A percentile compares a stretch with the other conserved stretches of the same genome.
Conservation (phyloP, 2,888 invertebrate genomes). For the Perizoma flavofasciatum region DNA sequence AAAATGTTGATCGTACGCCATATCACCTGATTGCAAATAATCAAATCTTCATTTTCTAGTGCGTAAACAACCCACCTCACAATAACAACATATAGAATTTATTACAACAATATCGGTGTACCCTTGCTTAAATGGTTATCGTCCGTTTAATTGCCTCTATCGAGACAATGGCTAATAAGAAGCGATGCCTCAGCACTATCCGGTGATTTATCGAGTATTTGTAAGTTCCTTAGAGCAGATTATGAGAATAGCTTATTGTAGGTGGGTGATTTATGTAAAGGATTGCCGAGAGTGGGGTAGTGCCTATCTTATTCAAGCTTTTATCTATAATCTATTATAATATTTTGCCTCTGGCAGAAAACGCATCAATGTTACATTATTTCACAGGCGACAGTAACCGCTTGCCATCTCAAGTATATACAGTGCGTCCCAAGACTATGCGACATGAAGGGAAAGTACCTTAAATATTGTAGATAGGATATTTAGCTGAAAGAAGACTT, state of each 20-base stretch:
- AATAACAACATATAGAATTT: constrained; percentile 73
- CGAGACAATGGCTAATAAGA: constrained; percentile 82
- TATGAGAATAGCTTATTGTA: constrained; percentile 63
- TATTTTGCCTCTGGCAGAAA: no score
- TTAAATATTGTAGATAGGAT: no score
- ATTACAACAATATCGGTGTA: constrained; percentile 77
- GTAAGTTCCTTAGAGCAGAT: constrained; percentile 65
- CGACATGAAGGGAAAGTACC: no score
- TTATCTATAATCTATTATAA: no score
- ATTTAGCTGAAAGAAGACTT: no score
- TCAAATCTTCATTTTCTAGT: constrained; percentile 7
- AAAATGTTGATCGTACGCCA: no score
- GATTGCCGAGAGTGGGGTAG: constrained; percentile 17
- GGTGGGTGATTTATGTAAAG: constrained; percentile 46
- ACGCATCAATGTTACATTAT: no score
- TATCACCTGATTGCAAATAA: no score
- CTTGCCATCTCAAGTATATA: no score
- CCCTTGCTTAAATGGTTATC: constrained; percentile 76
- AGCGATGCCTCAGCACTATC: constrained; percentile 72
- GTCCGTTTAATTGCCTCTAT: constrained; percentile 76
- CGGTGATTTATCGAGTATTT: constrained; percentile 73
- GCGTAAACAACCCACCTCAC: constrained; percentile 37
- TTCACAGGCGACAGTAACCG: no score
- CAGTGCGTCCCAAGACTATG: no score
- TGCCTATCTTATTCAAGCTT: neutral